Evolutionary conservation across 2,113 vertebrate species (phyloP), one percentile per base, ranked within the genome.

Genomic region (Xiphophorus couchianus): DNA sequence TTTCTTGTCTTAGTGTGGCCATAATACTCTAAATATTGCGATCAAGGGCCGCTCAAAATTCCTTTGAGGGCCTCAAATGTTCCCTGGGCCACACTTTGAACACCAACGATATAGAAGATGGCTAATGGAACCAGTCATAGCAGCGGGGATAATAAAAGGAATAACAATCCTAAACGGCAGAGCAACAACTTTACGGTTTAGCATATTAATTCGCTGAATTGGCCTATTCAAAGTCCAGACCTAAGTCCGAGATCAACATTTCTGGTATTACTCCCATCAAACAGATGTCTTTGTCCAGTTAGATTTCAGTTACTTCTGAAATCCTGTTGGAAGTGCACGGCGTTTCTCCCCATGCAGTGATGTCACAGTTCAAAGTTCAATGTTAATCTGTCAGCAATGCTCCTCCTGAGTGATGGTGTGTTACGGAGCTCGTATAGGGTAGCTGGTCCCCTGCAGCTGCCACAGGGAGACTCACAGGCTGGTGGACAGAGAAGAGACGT

Each of bases 281-380:
- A 22, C 48, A 22, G 19, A 54, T 54, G 48, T 25, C 48, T 54
- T 4, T 44, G 42, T 44, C 42, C 42, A 44, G 42, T 44, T 44
- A 44, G 12, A 44, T 44, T 44, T 54, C 22, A 54, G 48, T 17
- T 54, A 25, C 48, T 22, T 17, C 48, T 9, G 17, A 22, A 17
- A 54, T 25, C 25, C 51, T 58, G 2, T 58, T n/a, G 51, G 17
- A 58, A 13, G 11, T 48, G 33, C 3, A 15, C n/a, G 77, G 74
- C 22, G 2, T 31, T 85, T 89, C 84, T 87, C 76, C 71, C 37
- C 42, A 35, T 60, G 74, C 35, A 25, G 73, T 14, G 61, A 80
- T 77, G 87, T 90, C 84, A 92, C 31, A 90, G 93, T 92, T 95
- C 93, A 95, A 94, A 90, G 93, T 92, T 95, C 93, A 95, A 94